Evolutionary conservation across 2,797 vertebrate genomes (phyloP).

Genomic region (Rhinichthys osculus): DNA sequence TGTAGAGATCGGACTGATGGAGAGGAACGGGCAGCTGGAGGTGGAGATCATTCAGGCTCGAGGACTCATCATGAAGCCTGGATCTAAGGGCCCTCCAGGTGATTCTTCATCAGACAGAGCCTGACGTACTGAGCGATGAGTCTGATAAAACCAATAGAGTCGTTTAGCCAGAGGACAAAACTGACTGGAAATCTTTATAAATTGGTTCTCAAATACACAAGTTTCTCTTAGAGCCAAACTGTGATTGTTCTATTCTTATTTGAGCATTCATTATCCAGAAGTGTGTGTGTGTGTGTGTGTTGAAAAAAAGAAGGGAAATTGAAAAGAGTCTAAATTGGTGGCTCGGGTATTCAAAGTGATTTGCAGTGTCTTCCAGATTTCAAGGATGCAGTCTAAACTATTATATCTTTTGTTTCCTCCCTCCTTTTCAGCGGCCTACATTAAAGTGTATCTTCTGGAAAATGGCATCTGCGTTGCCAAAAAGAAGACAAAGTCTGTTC

Average conservation of each 20-base stretch:
- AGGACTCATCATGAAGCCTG: conserved; percentile 93
- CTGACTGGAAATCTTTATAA: conserved; percentile 1
- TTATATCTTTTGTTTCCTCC: conserved; percentile 17
- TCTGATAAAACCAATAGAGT: neutral
- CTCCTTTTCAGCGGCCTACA: conserved; percentile 89
- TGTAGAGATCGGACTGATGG: conserved; percentile 93
- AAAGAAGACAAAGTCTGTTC: conserved; percentile 97
- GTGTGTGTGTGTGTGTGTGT: conserved; percentile 16
- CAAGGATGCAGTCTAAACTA: neutral
- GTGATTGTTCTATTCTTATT: neutral
- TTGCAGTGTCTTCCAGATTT: conserved; percentile 10
- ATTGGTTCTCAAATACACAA: neutral
- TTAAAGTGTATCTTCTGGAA: conserved; percentile 97
- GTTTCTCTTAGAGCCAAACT: neutral
- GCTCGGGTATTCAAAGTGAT: neutral
- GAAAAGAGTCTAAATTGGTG: neutral
- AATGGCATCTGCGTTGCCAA: conserved; percentile 93
- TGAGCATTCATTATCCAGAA: neutral
- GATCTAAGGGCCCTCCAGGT: conserved; percentile 97
- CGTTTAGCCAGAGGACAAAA: conserved; percentile 3
- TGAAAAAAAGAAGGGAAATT: neutral
- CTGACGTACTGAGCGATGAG: neutral
- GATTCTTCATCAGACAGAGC: conserved; percentile 23
- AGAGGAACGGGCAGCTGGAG: conserved; percentile 94
- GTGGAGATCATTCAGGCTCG: conserved; percentile 97